These are phyloP conservation scores for Calcarius ornatus DNA, from an alignment of 2,113 vertebrate genomes.

Conservation along the genomic window DNA sequence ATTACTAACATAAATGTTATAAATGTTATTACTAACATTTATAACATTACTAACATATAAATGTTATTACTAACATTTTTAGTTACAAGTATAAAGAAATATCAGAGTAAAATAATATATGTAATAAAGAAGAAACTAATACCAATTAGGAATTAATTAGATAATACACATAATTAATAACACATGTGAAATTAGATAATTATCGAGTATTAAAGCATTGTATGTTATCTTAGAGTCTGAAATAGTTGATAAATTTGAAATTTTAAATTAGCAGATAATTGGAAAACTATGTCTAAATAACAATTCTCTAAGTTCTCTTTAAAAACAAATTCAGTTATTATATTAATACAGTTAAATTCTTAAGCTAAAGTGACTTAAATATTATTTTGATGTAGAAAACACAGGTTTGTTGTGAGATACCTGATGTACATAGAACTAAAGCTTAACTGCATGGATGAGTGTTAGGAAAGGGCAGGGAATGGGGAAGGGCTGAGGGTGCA, in stretches of 20 bases:
- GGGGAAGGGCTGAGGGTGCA: neutral
- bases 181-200: neutral
- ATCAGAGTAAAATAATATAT: neutral
- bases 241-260: neutral
- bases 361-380: neutral
- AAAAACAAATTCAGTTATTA: neutral
- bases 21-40: no score
- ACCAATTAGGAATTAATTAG: neutral
- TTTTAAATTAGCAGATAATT: neutral
- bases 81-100: neutral
- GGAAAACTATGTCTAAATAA: neutral
- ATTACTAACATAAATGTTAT: no score
- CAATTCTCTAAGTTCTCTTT: neutral
- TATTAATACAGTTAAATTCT: neutral
- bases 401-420: neutral
- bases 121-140: neutral
- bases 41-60: no score
- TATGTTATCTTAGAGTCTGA: neutral
- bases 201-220: neutral
- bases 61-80: neutral
- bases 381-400: neutral
- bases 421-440: neutral
- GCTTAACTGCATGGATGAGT: accelerated
- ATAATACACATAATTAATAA: neutral
- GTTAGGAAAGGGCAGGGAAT: neutral